phyloP scores from a whole-genome alignment of 2,113 vertebrate species.

The Prietella phreatophila region DNA sequence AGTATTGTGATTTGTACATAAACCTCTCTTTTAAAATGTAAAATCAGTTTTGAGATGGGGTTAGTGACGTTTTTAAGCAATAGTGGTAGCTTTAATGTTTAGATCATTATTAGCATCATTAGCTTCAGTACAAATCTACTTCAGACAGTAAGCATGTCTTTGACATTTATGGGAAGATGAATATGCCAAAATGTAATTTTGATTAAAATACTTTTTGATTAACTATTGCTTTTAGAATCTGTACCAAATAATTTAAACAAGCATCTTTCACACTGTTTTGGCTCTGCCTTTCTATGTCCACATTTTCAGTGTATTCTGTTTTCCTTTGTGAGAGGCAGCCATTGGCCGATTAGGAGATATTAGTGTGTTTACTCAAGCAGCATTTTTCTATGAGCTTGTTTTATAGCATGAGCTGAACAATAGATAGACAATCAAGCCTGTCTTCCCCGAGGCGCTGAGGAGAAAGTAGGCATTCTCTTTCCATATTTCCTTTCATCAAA shows the following conservation, averaged over 20 bases:
- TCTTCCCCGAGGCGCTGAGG: constrained; percentile 60
- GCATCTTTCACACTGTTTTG: neutral
- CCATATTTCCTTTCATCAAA: constrained; percentile 42
- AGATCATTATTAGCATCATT: neutral
- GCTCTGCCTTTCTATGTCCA: neutral
- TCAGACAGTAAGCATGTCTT: neutral
- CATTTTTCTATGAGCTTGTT: constrained; percentile 50
- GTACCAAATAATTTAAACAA: neutral
- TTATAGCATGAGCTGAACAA: constrained; percentile 68
- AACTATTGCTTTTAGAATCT: neutral
- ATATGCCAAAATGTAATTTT: neutral
- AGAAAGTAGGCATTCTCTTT: constrained; percentile 40
- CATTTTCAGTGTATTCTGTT: neutral
- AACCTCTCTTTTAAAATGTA: neutral
- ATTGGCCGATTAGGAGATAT: neutral
- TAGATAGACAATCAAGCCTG: constrained; percentile 61
- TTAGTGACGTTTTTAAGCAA: neutral
- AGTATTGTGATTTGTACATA: neutral
- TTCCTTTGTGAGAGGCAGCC: neutral
- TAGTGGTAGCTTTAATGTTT: neutral
- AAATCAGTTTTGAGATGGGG: neutral
- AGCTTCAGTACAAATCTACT: neutral
- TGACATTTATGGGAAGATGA: neutral
- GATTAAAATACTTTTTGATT: neutral
- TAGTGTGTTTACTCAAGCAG: constrained; percentile 24